A percentile compares a stretch with the other conserved stretches of the same genome.
Conservation (phyloP, 2,888 invertebrate genomes). For the Coremacera marginata region DNA sequence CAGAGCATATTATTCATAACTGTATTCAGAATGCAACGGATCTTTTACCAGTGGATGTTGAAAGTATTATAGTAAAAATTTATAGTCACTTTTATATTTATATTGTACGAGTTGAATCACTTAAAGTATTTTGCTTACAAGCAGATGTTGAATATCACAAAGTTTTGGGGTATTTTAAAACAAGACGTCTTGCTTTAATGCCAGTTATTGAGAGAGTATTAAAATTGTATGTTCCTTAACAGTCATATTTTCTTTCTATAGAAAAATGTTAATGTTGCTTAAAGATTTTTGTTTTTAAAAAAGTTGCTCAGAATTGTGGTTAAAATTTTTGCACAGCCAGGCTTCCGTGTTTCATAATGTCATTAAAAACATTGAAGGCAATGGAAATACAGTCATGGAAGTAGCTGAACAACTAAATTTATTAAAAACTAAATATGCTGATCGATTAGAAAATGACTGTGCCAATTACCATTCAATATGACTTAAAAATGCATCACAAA, state of each 20-base stretch:
- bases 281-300: not conserved
- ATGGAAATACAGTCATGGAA: not conserved
- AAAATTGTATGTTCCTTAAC: not conserved
- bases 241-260: not conserved
- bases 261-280: not conserved
- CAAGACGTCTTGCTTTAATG: slow-evolving; percentile 38
- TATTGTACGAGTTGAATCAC: slow-evolving; percentile 41
- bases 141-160: slow-evolving; percentile 30
- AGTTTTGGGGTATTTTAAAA: slow-evolving; percentile 35
- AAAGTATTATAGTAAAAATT: not conserved
- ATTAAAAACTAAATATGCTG: not conserved
- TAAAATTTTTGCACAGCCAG: not conserved
- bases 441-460: too few relatives aligned
- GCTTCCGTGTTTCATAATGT: not conserved
- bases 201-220: slow-evolving; percentile 17
- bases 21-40: slow-evolving; percentile 37
- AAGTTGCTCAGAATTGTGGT: not conserved
- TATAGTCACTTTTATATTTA: slow-evolving; percentile 27
- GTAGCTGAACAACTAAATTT: not conserved
- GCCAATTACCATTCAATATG: too few relatives aligned
- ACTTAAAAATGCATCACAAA: too few relatives aligned
- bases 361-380: not conserved
- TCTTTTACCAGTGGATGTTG: slow-evolving; percentile 25
- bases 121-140: slow-evolving; percentile 29
- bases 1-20: slow-evolving; percentile 38